Evolutionary conservation across 2,113 vertebrate species (phyloP), one percentile per base, ranked within the genome.

Genomic region (Alouatta palliata): DNA sequence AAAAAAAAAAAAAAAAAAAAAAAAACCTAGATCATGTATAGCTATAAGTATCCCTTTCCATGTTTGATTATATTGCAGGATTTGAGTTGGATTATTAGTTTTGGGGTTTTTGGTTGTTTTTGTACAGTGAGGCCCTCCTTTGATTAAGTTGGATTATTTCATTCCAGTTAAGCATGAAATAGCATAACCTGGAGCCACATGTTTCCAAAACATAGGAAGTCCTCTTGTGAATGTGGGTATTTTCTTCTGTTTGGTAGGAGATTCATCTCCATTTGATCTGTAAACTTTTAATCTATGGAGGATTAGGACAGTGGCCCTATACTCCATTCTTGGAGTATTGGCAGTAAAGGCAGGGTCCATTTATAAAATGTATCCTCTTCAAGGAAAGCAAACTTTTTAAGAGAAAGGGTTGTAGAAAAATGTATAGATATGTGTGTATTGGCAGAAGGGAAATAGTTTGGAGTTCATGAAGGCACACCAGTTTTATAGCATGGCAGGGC

Each of bases 221-320:
- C 71, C 30, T 80, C 94, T 97, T 91, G 79, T 86, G 47, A 97
- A 82, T 43, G 35, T 90, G 45, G n/a, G 6, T 92, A 80, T 94
- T 97, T 97, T 79, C n/a, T 89, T 97, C 82, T 96, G 56, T 93
- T 97, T 94, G 82, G 95, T 89, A 25, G 30, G 54, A 37, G 58
- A 95, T 95, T 90, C 86, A 91, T 98, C 95, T 97, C 16, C 32
- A 56, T 92, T 97, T 97, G 88, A 83, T 85, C 30, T 13, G 97
- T 92, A 81, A 52, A 79, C 19, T 54, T 95, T 30, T 9, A 79
- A 86, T 70, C 81, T 21, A 1, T 56, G 17, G 40, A 87, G 32
- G 47, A 66, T 81, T 40, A 89, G 66, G 49, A 35, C 71, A 64
- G 27, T 75, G 70, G 14, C 84, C 23, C 6, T 43, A 14, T 58